These are phyloP conservation scores for Heliothis peltigera DNA, from an alignment of 2,888 invertebrate species.

Conservation along the genomic window DNA sequence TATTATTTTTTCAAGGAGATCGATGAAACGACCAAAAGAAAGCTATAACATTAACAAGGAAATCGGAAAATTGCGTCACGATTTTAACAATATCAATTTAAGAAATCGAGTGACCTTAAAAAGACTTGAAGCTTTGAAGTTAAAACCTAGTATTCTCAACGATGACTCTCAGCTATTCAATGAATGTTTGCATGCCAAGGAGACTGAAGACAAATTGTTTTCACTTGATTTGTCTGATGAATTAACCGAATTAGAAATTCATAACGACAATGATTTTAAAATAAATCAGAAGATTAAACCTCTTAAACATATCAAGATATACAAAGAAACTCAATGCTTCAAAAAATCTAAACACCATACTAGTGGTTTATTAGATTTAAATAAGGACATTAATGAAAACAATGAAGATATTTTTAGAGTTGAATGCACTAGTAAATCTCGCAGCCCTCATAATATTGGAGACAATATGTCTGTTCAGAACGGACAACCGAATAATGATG, in stretches of 20 bases:
- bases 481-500: conserved; percentile 31
- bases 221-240: conserved; percentile 66
- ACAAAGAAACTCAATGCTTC: conserved; percentile 48
- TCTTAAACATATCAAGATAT: conserved; percentile 44
- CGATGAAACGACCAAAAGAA: conserved; percentile 70
- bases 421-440: conserved; percentile 58
- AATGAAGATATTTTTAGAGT: conserved; percentile 64
- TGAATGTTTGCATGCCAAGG: conserved; percentile 60
- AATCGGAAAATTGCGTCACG: conserved; percentile 76
- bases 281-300: conserved; percentile 66
- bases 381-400: conserved; percentile 59
- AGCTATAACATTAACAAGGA: conserved; percentile 72
- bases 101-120: conserved; percentile 76
- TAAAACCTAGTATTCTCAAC: conserved; percentile 53
- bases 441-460: conserved; percentile 27
- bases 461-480: conserved; percentile 13
- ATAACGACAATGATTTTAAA: conserved; percentile 74
- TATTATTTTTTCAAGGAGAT: conserved; percentile 69
- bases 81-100: conserved; percentile 74
- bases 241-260: conserved; percentile 69
- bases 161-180: conserved; percentile 60
- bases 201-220: conserved; percentile 64
- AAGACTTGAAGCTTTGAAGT: conserved; percentile 59
- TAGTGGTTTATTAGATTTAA: conserved; percentile 50
- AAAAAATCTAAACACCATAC: conserved; percentile 38